phyloP scores from a whole-genome alignment of 2,797 vertebrate species.

The Arctocebus calabarensis region DNA sequence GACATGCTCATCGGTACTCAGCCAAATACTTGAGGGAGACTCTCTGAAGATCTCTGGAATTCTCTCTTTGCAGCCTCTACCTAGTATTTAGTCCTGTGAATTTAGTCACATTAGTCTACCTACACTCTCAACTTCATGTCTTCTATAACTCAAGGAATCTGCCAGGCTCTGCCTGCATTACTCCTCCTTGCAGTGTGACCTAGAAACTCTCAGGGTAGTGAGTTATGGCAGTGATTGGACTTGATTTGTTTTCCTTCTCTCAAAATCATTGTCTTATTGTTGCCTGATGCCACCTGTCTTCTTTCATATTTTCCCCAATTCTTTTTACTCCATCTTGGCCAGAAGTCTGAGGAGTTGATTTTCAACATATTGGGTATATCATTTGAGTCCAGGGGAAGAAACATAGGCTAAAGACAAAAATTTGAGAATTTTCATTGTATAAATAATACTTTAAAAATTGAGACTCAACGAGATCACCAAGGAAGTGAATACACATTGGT shows the following conservation, averaged over 20 bases:
- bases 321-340: not conserved
- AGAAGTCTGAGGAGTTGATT: not conserved
- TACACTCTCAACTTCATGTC: not conserved
- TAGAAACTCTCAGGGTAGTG: not conserved
- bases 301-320: not conserved
- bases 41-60: not conserved
- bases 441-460: slow-evolving; percentile 31
- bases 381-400: not conserved
- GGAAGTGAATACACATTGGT: not conserved
- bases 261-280: not conserved
- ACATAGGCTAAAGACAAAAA: not conserved
- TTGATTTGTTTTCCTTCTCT: not conserved
- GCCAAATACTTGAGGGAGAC: not conserved
- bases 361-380: not conserved
- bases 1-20: not conserved
- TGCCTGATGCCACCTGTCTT: not conserved
- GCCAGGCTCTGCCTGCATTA: not conserved
- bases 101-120: not conserved
- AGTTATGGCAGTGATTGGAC: not conserved
- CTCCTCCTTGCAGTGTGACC: not conserved
- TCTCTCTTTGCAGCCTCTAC: not conserved
- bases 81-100: not conserved
- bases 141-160: not conserved
- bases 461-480: not conserved
- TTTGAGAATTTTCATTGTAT: not conserved